phyloP scores from a whole-genome alignment of 2,797 vertebrate species.

The Acanthurus tractus region DNA sequence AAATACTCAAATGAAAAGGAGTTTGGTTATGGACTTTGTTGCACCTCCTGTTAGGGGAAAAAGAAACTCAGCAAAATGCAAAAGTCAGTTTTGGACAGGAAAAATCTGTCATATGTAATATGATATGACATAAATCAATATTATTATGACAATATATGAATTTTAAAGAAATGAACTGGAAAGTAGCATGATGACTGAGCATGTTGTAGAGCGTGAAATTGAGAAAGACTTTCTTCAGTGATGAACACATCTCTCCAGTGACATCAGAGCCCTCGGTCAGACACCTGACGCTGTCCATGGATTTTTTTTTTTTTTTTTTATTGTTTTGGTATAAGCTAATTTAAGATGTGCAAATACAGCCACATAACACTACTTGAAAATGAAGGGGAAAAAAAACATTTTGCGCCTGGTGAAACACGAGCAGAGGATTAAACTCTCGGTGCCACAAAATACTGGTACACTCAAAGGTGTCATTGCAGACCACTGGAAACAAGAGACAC shows the following conservation, averaged over 20 bases:
- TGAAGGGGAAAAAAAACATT: conserved; percentile 78
- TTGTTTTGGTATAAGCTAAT: conserved; percentile 86
- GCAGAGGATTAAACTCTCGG: conserved; percentile 73
- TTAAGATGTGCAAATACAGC: conserved; percentile 82
- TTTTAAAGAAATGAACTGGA: conserved; percentile 78
- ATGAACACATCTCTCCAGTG: conserved; percentile 65
- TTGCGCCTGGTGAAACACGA: conserved; percentile 70
- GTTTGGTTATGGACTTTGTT: conserved; percentile 62
- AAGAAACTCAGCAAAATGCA: conserved; percentile 54
- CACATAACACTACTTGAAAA: conserved; percentile 88
- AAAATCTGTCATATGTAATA: conserved; percentile 72
- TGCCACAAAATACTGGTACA: conserved; percentile 82
- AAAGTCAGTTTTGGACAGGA: conserved; percentile 60
- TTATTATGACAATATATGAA: conserved; percentile 72
- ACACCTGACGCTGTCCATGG: conserved; percentile 74
- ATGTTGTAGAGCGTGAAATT: conserved; percentile 68
- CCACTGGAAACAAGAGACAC: conserved; percentile 83
- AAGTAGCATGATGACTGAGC: conserved; percentile 76
- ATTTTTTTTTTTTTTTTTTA: conserved; percentile 54
- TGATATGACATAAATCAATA: conserved; percentile 67
- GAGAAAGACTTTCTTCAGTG: conserved; percentile 62
- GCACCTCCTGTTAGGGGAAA: conserved; percentile 60
- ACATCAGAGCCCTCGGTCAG: conserved; percentile 68
- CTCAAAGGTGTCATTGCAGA: conserved; percentile 80
- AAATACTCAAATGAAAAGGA: conserved; percentile 60